Evolutionary conservation across 2,888 invertebrate species (phyloP), one percentile per base, ranked within the genome.

Genomic region (Acrobasis consociella): DNA sequence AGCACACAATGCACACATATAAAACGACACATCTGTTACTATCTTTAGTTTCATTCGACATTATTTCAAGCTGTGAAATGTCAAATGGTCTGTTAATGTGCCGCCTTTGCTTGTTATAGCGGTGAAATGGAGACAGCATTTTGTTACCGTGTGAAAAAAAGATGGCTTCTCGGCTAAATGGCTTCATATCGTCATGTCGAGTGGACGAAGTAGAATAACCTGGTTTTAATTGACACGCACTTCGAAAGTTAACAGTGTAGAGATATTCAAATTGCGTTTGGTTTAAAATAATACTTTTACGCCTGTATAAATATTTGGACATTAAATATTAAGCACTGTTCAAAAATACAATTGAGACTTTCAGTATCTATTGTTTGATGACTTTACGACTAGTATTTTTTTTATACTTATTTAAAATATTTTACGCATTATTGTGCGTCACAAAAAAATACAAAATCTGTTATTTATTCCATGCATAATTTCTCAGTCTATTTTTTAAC

Each of bases 61-160:
- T 68, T 71, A 77, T 80, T 80, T 76, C 73, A 72, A 71, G 72
- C 71, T 67, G 66, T 64, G 63, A 66, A 68, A 65, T 67, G 67
- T 67, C 68, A 67, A 69, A 69, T 55, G 62, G 63, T 59, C 63
- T 66, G 63, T 70, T 68, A 69, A 70, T 67, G 66, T 62, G 46
- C 63, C 64, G 65, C 56, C 60, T 55, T 46, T 62, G 17, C 38
- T 60, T 49, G 58, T 62, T 49, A 62, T 55, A 55, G 60, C 64
- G 38, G 58, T 58, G 46, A 64, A 64, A 62, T 62, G 62, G 55
- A 62, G 49, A 56, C 60, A 58, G 31, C 50, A 13, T 60, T 58
- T 62, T 62, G 64, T 64, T 39, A 59, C 58, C 49, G 63, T 60
- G 65, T 65, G 63, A 65, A 65, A 62, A n/a, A 31, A 64, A 61